Percentiles rank a stretch among this genome's conserved stretches.
These are phyloP conservation scores for Drosophila quadrilineata DNA, from an alignment of 1,140 invertebrate genomes.

Conservation along the genomic window DNA sequence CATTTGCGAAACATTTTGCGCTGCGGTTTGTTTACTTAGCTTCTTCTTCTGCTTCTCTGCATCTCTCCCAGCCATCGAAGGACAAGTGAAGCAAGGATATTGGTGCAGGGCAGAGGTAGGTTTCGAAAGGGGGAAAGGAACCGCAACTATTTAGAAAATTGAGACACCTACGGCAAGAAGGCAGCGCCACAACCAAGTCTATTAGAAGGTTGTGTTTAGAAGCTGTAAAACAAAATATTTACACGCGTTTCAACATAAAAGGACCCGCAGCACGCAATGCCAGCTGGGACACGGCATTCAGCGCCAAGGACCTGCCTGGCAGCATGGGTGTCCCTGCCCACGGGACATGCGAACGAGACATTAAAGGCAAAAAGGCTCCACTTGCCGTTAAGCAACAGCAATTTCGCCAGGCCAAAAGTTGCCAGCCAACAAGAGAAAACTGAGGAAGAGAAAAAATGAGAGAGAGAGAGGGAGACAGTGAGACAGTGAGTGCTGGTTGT, in stretches of 20 bases:
- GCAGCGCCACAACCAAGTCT: conserved; percentile 52
- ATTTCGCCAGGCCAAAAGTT: no score
- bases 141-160: conserved; percentile 74
- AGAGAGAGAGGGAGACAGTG: not conserved
- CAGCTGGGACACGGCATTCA: conserved; percentile 23
- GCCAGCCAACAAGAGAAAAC: no score
- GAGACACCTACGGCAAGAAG: conserved; percentile 63
- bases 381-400: conserved; percentile 37
- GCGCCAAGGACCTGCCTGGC: not conserved
- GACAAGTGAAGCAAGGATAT: no score
- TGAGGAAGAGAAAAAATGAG: not conserved
- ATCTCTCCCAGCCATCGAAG: no score
- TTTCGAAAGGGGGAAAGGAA: not conserved
- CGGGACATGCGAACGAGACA: conserved; percentile 75
- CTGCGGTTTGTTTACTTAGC: conserved; percentile 38
- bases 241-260: conserved; percentile 67
- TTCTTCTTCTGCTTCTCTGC: not conserved
- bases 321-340: conserved; percentile 14
- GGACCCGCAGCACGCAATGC: conserved; percentile 56
- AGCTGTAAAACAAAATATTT: conserved; percentile 79
- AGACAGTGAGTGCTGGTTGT: not conserved
- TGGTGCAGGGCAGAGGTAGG: not conserved
- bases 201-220: conserved; percentile 59
- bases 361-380: conserved; percentile 61
- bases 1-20: conserved; percentile 46